Evolutionary conservation across 2,888 invertebrate genomes (phyloP).

Genomic region (Plutella xylostella): DNA sequence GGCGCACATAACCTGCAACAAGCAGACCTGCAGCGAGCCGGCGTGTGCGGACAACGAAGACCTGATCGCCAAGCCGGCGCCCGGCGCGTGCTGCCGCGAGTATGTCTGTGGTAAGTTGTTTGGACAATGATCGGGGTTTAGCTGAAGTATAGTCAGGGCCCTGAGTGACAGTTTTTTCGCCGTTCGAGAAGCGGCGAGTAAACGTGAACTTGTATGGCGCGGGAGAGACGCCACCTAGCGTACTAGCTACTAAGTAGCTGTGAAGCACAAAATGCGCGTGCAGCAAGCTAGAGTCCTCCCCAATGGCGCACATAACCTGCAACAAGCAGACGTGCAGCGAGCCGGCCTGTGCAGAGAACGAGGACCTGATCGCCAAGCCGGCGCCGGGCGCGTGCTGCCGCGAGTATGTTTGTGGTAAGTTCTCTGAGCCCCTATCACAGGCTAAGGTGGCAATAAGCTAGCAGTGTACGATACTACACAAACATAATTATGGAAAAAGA

Average conservation of each 20-base stretch:
- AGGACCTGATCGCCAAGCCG: slow-evolving; percentile 63
- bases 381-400: slow-evolving; percentile 76
- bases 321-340: slow-evolving; percentile 72
- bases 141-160: no score
- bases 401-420: slow-evolving; percentile 74
- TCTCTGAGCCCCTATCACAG: no score
- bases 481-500: no score
- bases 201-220: no score
- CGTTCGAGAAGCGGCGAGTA: no score
- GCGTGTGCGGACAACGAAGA: slow-evolving; percentile 67
- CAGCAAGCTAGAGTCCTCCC: slow-evolving; percentile 34
- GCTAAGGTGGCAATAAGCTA: no score
- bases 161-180: no score
- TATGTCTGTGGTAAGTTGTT: slow-evolving; percentile 74
- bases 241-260: no score
- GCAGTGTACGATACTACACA: no score
- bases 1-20: slow-evolving; percentile 73
- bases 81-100: slow-evolving; percentile 76
- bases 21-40: slow-evolving; percentile 71
- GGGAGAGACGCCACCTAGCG: no score
- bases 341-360: slow-evolving; percentile 66
- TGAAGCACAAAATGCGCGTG: slow-evolving; percentile 82
- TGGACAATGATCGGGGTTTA: no score
- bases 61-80: slow-evolving; percentile 59
- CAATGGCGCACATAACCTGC: slow-evolving; percentile 68